Base-by-base conservation (phyloP, 2,888 invertebrate genomes). In the Pilophorus perplexus region DNA sequence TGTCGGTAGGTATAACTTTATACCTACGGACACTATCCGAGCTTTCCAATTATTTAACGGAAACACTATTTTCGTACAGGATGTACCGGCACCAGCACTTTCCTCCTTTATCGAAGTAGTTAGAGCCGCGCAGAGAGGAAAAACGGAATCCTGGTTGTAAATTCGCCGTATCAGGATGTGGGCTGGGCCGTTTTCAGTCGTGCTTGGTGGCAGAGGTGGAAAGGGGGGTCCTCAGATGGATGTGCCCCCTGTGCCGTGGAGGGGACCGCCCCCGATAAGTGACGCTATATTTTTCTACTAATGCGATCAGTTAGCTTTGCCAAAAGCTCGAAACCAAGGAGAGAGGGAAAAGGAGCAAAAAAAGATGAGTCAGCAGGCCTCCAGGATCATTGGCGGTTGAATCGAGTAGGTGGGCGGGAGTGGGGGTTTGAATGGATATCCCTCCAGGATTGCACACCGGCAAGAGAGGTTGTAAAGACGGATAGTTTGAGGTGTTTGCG, bases 241-340 rank as follows among this genome's bases (percentile, higher is more conserved):
- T 62, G 46, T 62, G 1, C 12, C 62, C 48, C 44, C 44, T 12
- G 44, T 42, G 23, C 25, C 42, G 37, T 20, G 23, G 25, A 37
- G 38, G 28, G 37, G 22, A 38, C n/a, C n/a, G n/a, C n/a, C n/a
- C 28, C 48, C 62, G 62, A 62, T 62, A 62, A 62, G 62, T 62
- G 62, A 46, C 46, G 48, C 62, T 62, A 62, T 62, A 62, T 62
- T 62, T 62, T 62, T 62, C 62, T 48, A 23, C 62, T 62, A 62
- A 62, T 62, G 62, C 62, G 62, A 62, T 62, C 62, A 62, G 62
- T 37, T 62, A 27, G 62, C 38, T 62, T 62, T 62, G 62, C 62
- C 62, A 62, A 59, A 59, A 52, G n/a, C 52, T 22, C n/a, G 23
- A 12, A n/a, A n/a, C n/a, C n/a, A n/a, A n/a, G n/a, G n/a, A n/a